A percentile compares a stretch with the other conserved stretches of the same genome.
These are phyloP conservation scores for Telmatochromis sp. DNA, from an alignment of 2,113 vertebrate species.

Conservation along the genomic window DNA sequence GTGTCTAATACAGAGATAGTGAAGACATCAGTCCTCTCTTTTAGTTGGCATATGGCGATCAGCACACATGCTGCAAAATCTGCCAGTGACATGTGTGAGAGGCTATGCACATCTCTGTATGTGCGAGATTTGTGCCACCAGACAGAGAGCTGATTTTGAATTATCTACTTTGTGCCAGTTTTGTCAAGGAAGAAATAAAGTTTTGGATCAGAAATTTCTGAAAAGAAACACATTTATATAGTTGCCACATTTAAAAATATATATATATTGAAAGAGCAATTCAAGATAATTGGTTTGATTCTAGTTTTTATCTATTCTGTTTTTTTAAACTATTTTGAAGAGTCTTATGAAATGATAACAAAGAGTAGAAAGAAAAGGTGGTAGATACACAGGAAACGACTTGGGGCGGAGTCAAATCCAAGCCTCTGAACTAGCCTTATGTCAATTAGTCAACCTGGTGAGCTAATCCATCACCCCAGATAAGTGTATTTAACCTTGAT, in stretches of 20 bases:
- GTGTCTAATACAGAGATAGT: constrained; percentile 31
- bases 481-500: background rate
- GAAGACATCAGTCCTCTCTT: constrained; percentile 39
- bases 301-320: background rate
- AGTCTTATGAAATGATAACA: background rate
- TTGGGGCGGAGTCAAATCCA: background rate
- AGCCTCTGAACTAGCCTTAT: background rate
- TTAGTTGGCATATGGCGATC: constrained; percentile 59
- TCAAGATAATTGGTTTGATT: background rate
- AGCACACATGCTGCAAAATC: constrained; percentile 53
- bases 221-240: background rate
- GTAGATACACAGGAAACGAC: background rate
- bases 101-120: constrained; percentile 24
- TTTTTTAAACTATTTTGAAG: background rate
- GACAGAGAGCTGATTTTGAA: constrained; percentile 5
- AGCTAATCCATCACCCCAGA: background rate
- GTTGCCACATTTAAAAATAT: background rate
- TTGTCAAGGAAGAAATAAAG: background rate
- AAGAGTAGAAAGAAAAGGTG: background rate
- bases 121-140: constrained; percentile 7
- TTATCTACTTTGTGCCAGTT: background rate
- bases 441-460: background rate
- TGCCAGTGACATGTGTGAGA: constrained; percentile 54
- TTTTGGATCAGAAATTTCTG: background rate
- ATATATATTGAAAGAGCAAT: background rate